phyloP scores from a whole-genome alignment of 1,140 invertebrate species.

The Thaumatotibia leucotreta region DNA sequence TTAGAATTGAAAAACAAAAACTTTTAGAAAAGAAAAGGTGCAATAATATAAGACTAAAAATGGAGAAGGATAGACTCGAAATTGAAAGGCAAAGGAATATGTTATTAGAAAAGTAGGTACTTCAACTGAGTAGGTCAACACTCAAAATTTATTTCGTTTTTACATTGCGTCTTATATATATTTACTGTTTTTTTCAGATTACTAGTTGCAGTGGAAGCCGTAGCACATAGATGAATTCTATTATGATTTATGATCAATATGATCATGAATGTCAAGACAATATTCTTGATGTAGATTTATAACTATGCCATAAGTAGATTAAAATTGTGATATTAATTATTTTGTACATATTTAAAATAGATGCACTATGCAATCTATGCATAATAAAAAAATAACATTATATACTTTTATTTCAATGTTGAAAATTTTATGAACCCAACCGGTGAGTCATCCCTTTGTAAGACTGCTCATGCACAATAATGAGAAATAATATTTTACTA shows the following conservation, averaged over 20 bases:
- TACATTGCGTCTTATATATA: not conserved
- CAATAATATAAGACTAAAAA: conserved; percentile 47
- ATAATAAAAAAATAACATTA: too few relatives aligned
- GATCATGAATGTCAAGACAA: not conserved
- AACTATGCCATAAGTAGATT: conserved; percentile 11
- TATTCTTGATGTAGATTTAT: conserved; percentile 16
- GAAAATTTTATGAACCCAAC: too few relatives aligned
- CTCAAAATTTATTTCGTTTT: not conserved
- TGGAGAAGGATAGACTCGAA: conserved; percentile 45
- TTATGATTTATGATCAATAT: conserved; percentile 1
- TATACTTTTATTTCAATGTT: too few relatives aligned
- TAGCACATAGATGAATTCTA: conserved; percentile 25
- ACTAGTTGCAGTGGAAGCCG: conserved; percentile 36
- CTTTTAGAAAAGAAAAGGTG: conserved; percentile 46
- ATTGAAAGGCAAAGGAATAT: conserved; percentile 46
- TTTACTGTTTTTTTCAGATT: conserved; percentile 29
- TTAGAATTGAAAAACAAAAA: conserved; percentile 48
- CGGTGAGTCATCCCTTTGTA: too few relatives aligned
- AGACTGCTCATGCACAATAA: too few relatives aligned
- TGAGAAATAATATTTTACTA: too few relatives aligned
- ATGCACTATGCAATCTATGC: too few relatives aligned
- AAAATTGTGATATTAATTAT: conserved; percentile 15
- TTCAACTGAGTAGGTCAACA: not conserved
- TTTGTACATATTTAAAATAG: too few relatives aligned
- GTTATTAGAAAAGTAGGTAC: conserved; percentile 42